Evolutionary conservation across 2,888 invertebrate species (phyloP), one percentile per base, ranked within the genome.

Genomic region (Eristalis arbustorum): DNA sequence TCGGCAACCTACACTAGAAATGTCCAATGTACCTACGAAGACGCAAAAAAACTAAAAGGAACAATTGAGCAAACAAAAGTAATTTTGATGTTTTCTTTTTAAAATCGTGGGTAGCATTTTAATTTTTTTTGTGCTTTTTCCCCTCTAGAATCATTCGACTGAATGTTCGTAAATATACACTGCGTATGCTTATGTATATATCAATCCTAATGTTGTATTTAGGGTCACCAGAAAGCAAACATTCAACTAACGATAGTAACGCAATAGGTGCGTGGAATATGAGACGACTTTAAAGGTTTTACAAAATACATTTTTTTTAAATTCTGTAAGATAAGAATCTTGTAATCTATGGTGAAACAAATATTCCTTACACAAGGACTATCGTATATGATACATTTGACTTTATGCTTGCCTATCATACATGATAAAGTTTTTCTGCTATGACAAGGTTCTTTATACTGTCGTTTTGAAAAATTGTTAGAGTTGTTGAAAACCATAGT

Each of bases 51-150:
- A 88, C 88, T 77, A 81, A 81, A 89, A 56, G 81, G 79, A 80
- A 87, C 80, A 89, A 88, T 80, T 80, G 79, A 83, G 66, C 75
- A 88, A 87, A 88, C 88, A 88, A 90, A 91, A 90, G 90, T 89
- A 88, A 89, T 90, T 90, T 91, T 91, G 90, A 90, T 91, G 90
- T 91, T 90, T 90, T 75, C 56, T 59, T 56, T n/a, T 64, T 31
- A n/a, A 73, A 62, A 81, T 81, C 85, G 85, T 85, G 85, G 77
- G 34, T 77, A 74, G 85, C 81, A 85, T 81, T 81, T 81, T 81
- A 69, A 85, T 76, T 72, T 84, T 68, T 64, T 40, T 64, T 68
- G 5, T 37, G 25, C 31, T 18, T 22, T 42, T 34, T 2, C 18
- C 31, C 71, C 66, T 8, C 28, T 25, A 66, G 18, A 31, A 63